These are phyloP conservation scores for Anguilla japonica DNA, from an alignment of 2,113 vertebrate genomes.

Conservation along the genomic window DNA sequence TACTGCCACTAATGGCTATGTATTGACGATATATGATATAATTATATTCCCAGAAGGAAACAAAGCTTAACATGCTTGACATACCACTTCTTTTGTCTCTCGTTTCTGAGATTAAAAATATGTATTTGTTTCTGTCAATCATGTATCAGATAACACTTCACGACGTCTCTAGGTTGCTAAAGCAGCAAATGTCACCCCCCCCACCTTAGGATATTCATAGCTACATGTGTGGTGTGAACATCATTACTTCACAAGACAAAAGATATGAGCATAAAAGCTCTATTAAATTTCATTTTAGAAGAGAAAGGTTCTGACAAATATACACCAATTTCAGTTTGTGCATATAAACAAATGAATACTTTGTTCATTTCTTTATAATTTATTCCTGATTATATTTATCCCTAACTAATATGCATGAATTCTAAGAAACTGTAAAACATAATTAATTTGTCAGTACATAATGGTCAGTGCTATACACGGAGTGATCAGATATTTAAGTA, in stretches of 20 bases:
- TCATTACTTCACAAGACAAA: background rate
- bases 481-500: background rate
- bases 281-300: too few species aligned
- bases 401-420: too few species aligned
- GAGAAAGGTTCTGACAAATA: too few species aligned
- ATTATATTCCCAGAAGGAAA: too few species aligned
- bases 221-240: background rate
- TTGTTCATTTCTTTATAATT: too few species aligned
- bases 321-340: too few species aligned
- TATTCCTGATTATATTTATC: too few species aligned
- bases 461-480: background rate
- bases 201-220: background rate
- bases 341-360: background rate
- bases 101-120: too few species aligned
- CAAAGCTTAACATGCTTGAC: too few species aligned
- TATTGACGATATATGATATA: too few species aligned
- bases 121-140: background rate
- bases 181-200: conserved; percentile 14
- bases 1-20: too few species aligned
- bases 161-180: background rate
- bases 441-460: background rate
- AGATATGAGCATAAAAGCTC: background rate
- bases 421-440: background rate
- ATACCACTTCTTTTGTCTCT: too few species aligned
- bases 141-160: background rate